Base-by-base conservation (phyloP, 64 coral and sea anemone species). In the Anthopleura sola region DNA sequence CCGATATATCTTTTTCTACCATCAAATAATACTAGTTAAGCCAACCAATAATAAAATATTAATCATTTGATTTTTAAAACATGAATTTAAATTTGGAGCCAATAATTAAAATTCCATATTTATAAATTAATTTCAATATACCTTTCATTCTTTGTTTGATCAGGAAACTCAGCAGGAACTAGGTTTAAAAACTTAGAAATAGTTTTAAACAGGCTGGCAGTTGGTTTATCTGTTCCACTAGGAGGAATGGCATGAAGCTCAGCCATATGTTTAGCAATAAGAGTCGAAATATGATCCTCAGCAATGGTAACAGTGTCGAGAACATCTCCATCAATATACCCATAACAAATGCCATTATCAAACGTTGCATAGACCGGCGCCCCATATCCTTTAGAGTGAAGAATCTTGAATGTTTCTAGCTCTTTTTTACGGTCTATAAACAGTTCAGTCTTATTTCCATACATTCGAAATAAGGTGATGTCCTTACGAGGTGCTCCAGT, bases 361-460 rank as follows among this genome's bases (percentile, higher is more conserved):
- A 99, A 81, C 0, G 93, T 99, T 15, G 85, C 92, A 85, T 90
- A 86, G 23, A 99, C 87, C 18, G 81, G 55, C 0, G 97, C 92
- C 0, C 89, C 97, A 68, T 86, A 88, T 1, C 97, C 97, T 28
- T 75, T 31, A 1, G 92, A 92, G 57, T 87, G 75, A 44, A 99
- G 86, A 56, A 95, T 85, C 53, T 90, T 58, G 33, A 94, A 94
- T 14, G 90, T 99, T 81, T 92, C 90, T 18, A 99, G 75, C 86
- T 99, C 97, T 71, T 79, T 88, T 32, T 95, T 74, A 83, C 97
- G 68, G 68, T 99, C 92, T 47, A 99, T 99, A 85, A 99, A 99
- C 0, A 99, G 90, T 75, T 99, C 97, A 17, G 97, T 99, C 64
- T 92, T 94, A 51, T 99, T 99, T 0, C 97, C 97, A 57, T 88